These are phyloP conservation scores for Aleiodes leptofemur DNA, from an alignment of 2,888 invertebrate species.

Conservation along the genomic window DNA sequence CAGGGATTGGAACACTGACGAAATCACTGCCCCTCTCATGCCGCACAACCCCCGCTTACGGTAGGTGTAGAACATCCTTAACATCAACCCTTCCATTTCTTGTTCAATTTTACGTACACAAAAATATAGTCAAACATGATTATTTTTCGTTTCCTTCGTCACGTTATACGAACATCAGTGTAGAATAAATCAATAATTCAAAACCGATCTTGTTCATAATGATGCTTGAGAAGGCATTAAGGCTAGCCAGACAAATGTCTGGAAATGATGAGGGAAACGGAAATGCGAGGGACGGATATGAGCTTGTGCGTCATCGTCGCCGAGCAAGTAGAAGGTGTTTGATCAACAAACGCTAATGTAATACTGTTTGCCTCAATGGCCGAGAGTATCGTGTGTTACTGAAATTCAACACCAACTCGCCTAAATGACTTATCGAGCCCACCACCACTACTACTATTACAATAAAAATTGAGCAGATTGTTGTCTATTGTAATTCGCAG, in stretches of 20 bases:
- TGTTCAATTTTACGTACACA: conserved; percentile 33
- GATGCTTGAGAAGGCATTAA: conserved; percentile 19
- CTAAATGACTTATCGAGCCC: conserved; percentile 22
- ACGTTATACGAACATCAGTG: conserved; percentile 40
- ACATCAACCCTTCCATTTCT: conserved; percentile 1
- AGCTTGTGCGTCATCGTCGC: conserved; percentile 56
- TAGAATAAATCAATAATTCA: conserved; percentile 40
- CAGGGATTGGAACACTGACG: too few relatives aligned
- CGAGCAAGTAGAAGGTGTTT: conserved; percentile 61
- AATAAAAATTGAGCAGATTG: conserved; percentile 37
- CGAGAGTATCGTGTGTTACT: conserved; percentile 62
- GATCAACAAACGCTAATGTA: conserved; percentile 68
- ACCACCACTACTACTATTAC: background rate
- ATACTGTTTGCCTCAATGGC: conserved; percentile 64
- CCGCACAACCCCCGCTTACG: too few relatives aligned
- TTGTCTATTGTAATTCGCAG: background rate
- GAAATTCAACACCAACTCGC: conserved; percentile 42
- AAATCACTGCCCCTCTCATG: too few relatives aligned
- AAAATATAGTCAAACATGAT: too few relatives aligned
- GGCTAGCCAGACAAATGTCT: conserved; percentile 7
- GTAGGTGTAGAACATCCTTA: too few relatives aligned
- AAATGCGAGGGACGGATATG: conserved; percentile 32
- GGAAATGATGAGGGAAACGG: conserved; percentile 23
- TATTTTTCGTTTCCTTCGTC: conserved; percentile 17
- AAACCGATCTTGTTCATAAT: background rate